phyloP scores from a whole-genome alignment of 2,888 invertebrate genomes.

The Caenorhabditis zanzibari region DNA sequence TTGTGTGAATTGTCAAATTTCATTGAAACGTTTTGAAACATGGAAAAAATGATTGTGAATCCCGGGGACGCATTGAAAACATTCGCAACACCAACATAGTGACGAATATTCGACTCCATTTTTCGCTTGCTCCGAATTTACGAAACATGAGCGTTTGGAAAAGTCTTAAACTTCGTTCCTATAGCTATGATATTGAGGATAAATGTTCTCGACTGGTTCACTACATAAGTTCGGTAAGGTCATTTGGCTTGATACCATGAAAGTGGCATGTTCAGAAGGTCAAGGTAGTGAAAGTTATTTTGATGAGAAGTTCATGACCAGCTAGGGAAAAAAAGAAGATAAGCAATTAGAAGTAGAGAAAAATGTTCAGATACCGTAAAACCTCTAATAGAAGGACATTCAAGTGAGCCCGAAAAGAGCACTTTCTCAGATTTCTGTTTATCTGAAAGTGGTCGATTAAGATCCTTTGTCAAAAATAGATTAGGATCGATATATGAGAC shows the following conservation, averaged over 20 bases:
- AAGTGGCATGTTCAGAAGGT: not conserved
- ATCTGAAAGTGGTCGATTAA: too few species aligned
- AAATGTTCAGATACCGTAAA: too few species aligned
- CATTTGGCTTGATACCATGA: not conserved
- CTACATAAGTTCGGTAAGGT: slow-evolving; percentile 47
- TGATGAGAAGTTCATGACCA: slow-evolving; percentile 3
- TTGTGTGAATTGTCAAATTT: slow-evolving; percentile 4
- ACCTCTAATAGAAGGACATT: too few species aligned
- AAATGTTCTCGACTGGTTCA: slow-evolving; percentile 39
- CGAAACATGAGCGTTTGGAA: slow-evolving; percentile 52
- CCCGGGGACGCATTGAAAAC: slow-evolving; percentile 25
- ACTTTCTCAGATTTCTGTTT: too few species aligned
- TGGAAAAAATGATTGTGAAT: slow-evolving; percentile 22
- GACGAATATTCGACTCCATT: slow-evolving; percentile 53
- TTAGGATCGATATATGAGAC: too few species aligned
- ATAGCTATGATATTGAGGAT: slow-evolving; percentile 46
- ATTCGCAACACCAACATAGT: slow-evolving; percentile 51
- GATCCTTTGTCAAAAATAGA: too few species aligned
- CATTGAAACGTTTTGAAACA: slow-evolving; percentile 36
- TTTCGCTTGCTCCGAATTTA: slow-evolving; percentile 10
- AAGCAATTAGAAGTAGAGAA: too few species aligned
- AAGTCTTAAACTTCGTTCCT: slow-evolving; percentile 39
- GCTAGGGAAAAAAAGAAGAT: not conserved
- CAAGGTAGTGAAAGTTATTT: not conserved
- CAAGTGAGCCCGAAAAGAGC: too few species aligned